These are phyloP conservation scores for Argyresthia albistria DNA, from an alignment of 2,888 invertebrate species.

Conservation along the genomic window DNA sequence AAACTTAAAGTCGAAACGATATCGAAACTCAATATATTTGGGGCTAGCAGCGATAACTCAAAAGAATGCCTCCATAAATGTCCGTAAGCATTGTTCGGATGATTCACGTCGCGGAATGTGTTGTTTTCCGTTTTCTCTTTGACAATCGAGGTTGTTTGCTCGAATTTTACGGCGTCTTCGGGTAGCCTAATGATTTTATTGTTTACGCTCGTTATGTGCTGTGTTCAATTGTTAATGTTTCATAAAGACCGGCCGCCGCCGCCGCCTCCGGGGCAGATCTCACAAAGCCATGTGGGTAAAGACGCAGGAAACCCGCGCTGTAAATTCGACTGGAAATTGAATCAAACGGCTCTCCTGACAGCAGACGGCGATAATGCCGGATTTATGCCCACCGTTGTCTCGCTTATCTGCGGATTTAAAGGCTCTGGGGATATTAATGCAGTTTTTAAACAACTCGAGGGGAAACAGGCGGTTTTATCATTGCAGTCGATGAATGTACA, in stretches of 20 bases:
- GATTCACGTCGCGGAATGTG: conserved; percentile 56
- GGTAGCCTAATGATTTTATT: not conserved
- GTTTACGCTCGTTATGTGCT: conserved; percentile 5
- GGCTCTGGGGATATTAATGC: conserved; percentile 2
- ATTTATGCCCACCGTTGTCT: conserved; percentile 40
- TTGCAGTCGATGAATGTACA: not conserved
- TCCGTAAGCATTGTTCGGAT: conserved; percentile 57
- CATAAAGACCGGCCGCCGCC: not conserved
- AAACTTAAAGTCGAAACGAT: not conserved
- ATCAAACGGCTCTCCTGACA: conserved; percentile 52
- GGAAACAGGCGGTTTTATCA: not conserved
- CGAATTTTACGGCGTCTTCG: not conserved
- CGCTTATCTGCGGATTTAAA: conserved; percentile 18
- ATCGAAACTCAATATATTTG: conserved; percentile 55
- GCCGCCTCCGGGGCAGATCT: not conserved
- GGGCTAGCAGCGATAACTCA: conserved; percentile 60
- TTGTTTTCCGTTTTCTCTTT: conserved; percentile 29
- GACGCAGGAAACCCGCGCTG: conserved; percentile 22
- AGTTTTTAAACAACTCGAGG: not conserved
- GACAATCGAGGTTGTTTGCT: conserved; percentile 10
- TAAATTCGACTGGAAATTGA: conserved; percentile 51
- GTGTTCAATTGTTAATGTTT: conserved; percentile 6
- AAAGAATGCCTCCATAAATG: conserved; percentile 56
- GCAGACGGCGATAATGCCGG: conserved; percentile 43
- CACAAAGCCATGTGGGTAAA: conserved; percentile 10